phyloP scores from a whole-genome alignment of 2,888 invertebrate genomes.

The Leptothorax acervorum region DNA sequence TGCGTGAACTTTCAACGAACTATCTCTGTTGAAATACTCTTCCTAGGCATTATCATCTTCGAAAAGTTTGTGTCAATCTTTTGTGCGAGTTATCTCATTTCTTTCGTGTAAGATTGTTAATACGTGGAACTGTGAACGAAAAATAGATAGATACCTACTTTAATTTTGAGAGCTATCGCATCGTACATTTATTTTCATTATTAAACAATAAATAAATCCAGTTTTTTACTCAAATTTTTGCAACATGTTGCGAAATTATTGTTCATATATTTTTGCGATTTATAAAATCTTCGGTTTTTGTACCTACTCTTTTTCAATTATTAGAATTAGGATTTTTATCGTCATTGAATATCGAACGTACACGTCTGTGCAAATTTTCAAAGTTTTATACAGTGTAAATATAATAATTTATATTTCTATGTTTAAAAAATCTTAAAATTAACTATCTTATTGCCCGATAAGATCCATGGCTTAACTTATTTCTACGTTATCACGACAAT shows the following conservation, averaged over 20 bases:
- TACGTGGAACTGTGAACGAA: neutral
- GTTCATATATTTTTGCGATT: neutral
- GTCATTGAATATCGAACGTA: neutral
- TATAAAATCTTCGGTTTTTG: neutral
- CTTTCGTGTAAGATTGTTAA: neutral
- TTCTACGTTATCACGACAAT: neutral
- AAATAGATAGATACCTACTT: neutral
- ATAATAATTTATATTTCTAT: neutral
- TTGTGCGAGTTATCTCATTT: neutral
- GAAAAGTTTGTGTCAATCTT: conserved; percentile 20
- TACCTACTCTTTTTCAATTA: neutral
- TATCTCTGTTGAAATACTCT: neutral
- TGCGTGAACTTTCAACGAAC: conserved; percentile 14
- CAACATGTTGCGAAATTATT: neutral
- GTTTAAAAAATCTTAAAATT: neutral
- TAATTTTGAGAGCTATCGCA: neutral
- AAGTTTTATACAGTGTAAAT: neutral
- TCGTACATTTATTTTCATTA: neutral
- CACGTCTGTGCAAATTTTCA: neutral
- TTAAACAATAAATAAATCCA: neutral
- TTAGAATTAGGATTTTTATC: neutral
- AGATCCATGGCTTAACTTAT: neutral
- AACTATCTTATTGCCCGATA: neutral
- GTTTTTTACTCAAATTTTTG: neutral
- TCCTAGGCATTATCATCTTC: conserved; percentile 7